These are phyloP conservation scores for Druceiella hillmani DNA, from an alignment of 2,888 invertebrate species.

Conservation along the genomic window DNA sequence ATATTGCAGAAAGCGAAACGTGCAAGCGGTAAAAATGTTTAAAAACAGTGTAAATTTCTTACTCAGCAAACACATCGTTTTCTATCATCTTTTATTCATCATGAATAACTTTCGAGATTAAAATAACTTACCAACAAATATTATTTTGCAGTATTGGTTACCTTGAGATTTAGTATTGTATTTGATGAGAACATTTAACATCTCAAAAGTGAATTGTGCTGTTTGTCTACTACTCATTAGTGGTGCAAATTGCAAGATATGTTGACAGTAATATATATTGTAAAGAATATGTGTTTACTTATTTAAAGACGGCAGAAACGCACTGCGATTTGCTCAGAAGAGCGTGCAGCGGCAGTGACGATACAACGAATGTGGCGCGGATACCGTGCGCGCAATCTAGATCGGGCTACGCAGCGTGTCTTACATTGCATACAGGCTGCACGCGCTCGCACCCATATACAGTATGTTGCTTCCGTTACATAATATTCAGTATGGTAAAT, in stretches of 20 bases:
- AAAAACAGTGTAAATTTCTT: too few relatives aligned
- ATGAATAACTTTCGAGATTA: too few relatives aligned
- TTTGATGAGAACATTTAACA: too few relatives aligned
- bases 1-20: too few relatives aligned
- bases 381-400: slow-evolving; percentile 69
- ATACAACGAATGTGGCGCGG: slow-evolving; percentile 88
- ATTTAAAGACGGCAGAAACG: slow-evolving; percentile 18
- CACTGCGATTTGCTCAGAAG: background rate
- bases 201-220: too few relatives aligned
- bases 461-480: slow-evolving; percentile 57
- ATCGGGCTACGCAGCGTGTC: slow-evolving; percentile 59
- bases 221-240: background rate
- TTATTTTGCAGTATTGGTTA: too few relatives aligned
- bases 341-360: slow-evolving; percentile 61
- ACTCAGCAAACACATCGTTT: too few relatives aligned
- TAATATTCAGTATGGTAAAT: too few relatives aligned
- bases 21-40: too few relatives aligned
- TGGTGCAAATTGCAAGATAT: slow-evolving; percentile 1
- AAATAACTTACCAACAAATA: too few relatives aligned
- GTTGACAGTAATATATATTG: background rate
- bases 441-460: slow-evolving; percentile 77
- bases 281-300: slow-evolving; percentile 4
- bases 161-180: too few relatives aligned
- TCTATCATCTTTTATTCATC: too few relatives aligned
- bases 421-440: slow-evolving; percentile 67